phyloP scores from a whole-genome alignment of 2,888 invertebrate species.

The Odontothrips loti region DNA sequence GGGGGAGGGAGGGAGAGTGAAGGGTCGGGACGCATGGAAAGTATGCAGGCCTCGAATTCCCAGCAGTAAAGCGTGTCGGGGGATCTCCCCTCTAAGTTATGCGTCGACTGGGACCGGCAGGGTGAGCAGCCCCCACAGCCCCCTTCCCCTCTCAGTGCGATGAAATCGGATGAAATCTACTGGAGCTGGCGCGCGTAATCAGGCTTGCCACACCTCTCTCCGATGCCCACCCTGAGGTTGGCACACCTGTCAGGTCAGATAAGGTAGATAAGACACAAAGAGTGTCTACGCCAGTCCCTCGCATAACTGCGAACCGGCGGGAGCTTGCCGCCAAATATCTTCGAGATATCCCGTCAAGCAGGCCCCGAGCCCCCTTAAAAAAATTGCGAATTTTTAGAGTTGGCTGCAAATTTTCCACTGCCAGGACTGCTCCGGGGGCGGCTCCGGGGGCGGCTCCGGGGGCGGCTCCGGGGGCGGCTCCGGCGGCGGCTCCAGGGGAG shows the following conservation, averaged over 20 bases:
- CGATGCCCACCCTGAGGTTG: not conserved
- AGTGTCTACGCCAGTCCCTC: too few relatives aligned
- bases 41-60: conserved; percentile 2
- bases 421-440: too few relatives aligned
- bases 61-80: not conserved
- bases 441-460: too few relatives aligned
- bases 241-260: not conserved
- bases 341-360: too few relatives aligned
- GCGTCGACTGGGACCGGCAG: not conserved
- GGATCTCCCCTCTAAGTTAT: not conserved
- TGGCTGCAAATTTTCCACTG: too few relatives aligned
- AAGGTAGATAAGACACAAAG: not conserved
- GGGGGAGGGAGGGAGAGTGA: not conserved
- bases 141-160: not conserved
- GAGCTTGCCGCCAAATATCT: too few relatives aligned
- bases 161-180: conserved; percentile 6
- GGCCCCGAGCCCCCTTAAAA: too few relatives aligned
- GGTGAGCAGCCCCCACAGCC: not conserved
- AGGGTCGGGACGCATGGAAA: not conserved
- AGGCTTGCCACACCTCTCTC: not conserved
- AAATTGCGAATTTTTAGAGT: too few relatives aligned
- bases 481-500: too few relatives aligned
- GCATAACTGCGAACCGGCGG: too few relatives aligned
- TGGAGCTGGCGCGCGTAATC: not conserved
- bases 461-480: too few relatives aligned